Evolutionary conservation across 35 echinoderm and acorn worm genomes (phyloP).

Genomic region (Apostichopus californicus): DNA sequence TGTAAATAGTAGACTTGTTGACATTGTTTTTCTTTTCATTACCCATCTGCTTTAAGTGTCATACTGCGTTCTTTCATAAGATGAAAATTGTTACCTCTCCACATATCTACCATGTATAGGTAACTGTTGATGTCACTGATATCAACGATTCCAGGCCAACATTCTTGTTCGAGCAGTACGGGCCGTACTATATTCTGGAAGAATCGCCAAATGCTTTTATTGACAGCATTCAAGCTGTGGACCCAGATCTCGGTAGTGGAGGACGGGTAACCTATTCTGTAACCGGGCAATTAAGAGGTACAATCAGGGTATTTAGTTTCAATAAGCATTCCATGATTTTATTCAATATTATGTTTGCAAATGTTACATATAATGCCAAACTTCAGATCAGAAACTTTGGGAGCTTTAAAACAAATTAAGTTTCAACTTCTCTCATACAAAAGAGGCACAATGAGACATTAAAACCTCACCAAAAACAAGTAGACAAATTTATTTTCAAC

Average conservation of each 20-base stretch:
- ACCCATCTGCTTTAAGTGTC: background rate
- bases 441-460: too few species aligned
- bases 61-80: background rate
- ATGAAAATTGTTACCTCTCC: background rate
- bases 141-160: slow-evolving; percentile 74
- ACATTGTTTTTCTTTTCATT: too few species aligned
- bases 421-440: too few species aligned
- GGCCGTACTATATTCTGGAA: slow-evolving; percentile 65
- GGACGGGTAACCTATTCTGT: slow-evolving; percentile 66
- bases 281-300: slow-evolving; percentile 71
- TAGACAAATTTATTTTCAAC: too few species aligned
- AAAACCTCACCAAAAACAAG: too few species aligned
- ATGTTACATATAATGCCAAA: background rate
- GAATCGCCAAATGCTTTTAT: slow-evolving; percentile 67
- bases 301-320: background rate
- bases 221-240: slow-evolving; percentile 72
- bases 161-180: slow-evolving; percentile 61
- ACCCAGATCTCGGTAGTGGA: slow-evolving; percentile 64
- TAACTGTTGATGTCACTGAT: slow-evolving; percentile 75
- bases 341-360: too few species aligned
- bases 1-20: too few species aligned
- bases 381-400: background rate
- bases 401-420: too few species aligned
- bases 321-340: too few species aligned
- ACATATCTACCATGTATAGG: slow-evolving; percentile 33